These are phyloP conservation scores for Philhelius pedissequus DNA, from an alignment of 2,888 invertebrate genomes.

Conservation along the genomic window DNA sequence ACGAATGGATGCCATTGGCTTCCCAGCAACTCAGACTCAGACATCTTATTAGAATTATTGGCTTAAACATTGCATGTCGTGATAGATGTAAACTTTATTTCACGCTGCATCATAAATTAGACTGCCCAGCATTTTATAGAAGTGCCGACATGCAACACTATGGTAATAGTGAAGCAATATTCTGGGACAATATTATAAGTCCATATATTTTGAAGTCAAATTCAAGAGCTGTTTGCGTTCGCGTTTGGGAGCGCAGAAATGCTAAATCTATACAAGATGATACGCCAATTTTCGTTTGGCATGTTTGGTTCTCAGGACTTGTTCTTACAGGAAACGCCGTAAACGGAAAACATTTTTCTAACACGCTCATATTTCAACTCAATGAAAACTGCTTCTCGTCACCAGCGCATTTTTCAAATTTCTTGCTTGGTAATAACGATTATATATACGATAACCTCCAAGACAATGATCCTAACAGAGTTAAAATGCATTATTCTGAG, in stretches of 20 bases:
- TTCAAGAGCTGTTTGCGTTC: constrained; percentile 76
- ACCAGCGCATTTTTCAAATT: constrained; percentile 76
- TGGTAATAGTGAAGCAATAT: constrained; percentile 82
- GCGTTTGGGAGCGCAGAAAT: constrained; percentile 74
- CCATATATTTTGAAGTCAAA: constrained; percentile 81
- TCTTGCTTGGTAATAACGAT: constrained; percentile 41
- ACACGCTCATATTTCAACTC: constrained; percentile 90
- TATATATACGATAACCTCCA: constrained; percentile 27
- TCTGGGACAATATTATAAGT: constrained; percentile 90
- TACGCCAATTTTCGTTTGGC: constrained; percentile 87
- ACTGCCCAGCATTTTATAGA: constrained; percentile 91
- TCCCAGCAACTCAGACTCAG: constrained; percentile 91
- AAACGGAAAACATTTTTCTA: constrained; percentile 72
- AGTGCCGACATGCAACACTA: constrained; percentile 78
- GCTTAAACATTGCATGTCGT: constrained; percentile 80
- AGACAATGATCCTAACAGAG: constrained; percentile 37
- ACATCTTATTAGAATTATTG: constrained; percentile 87
- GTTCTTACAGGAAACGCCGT: constrained; percentile 79
- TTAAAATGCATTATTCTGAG: constrained; percentile 33
- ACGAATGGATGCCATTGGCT: constrained; percentile 89
- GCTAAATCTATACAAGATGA: constrained; percentile 77
- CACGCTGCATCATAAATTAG: constrained; percentile 88
- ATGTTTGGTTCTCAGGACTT: constrained; percentile 90
- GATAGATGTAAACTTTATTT: constrained; percentile 84
- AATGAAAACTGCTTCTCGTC: constrained; percentile 92